Base-by-base conservation (phyloP, 2,797 vertebrate species). In the Avahi laniger region DNA sequence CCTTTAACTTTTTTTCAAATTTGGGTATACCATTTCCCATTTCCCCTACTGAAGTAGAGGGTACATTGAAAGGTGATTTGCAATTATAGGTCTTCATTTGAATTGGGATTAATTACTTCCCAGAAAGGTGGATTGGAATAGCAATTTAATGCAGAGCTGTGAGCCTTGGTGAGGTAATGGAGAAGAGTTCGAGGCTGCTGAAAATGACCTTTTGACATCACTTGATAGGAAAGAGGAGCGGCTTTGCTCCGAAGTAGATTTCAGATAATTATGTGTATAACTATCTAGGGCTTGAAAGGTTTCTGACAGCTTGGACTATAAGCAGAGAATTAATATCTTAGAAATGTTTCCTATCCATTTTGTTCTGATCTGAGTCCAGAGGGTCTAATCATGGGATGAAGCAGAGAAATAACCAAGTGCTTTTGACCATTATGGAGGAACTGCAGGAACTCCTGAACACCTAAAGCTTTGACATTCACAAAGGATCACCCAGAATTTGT, bases 31-130 rank as follows among this genome's bases (percentile, higher is more conserved):
- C 18, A 73, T 93, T 88, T 92, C 26, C 30, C 90, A 94, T 93
- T 88, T 92, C 26, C 30, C 90, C 93, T 61, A 91, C 50, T 61
- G 43, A 95, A 89, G 26, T 57, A 79, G 46, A 96, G 13, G 50
- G 35, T 50, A 79, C 43, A 88, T 91, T 97, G 94, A 81, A 84
- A 96, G 46, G 61, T 90, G 67, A 78, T 84, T 91, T 96, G 75
- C 28, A 97, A 33, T 92, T 86, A 80, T 20, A 63, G 28, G 57
- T 41, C 48, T 97, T 88, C 54, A 79, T 96, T 50, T 96, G 76
- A 93, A 86, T 33, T 73, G 41, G 46, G 81, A 84, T 93, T 85
- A 89, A 92, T 90, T 87, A 59, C 41, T 92, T 91, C 91, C 63
- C 75, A 89, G 79, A 89, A 94, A 67, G 73, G 67, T 78, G 48